Base-by-base conservation (phyloP, 2,888 invertebrate species). In the Leptinotarsa juncta region DNA sequence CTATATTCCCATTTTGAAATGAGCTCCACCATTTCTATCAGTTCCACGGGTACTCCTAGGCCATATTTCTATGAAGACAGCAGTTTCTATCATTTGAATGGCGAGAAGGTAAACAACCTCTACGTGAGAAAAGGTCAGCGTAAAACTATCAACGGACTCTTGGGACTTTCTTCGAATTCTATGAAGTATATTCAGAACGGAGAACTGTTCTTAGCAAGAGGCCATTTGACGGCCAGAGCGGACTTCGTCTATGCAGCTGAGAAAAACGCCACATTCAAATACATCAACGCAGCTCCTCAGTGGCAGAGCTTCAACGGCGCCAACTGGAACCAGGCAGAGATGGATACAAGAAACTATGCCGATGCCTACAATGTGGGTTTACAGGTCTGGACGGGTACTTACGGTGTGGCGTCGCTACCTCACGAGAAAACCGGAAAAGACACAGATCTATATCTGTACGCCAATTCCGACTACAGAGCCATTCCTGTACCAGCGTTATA, bases 241-340 rank as follows among this genome's bases (percentile, higher is more conserved):
- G 93, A 93, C 84, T 92, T 90, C 80, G 86, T 92, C 15, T 92
- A 89, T 79, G 91, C 90, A 0, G 86, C 90, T 10, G 90, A 90
- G 55, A 92, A 93, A 80, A 86, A 89, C 0, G 85, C 91, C 0
- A 90, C 91, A 0, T 93, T 92, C 85, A 92, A 0, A 84, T 93
- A 91, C 82, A 87, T 92, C 68, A 94, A 94, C 82, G 90, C 89
- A 1, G 91, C 91, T 1, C 93, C 93, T 1, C 93, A 93, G 79
- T 94, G 93, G 93, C 91, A 92, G 80, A 87, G 86, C 3, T 90
- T 92, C 81, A 93, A 93, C 81, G 89, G 85, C 0, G 89, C 90
- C 15, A 91, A 91, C 79, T 92, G 92, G 92, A 85, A 88, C 60
- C 79, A 81, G 1, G 83, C 91, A 23, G 92, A 92, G 85, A 80